Evolutionary conservation across 2,888 invertebrate species (phyloP), one percentile per base, ranked within the genome.

Genomic region (Liodrosophila aerea): DNA sequence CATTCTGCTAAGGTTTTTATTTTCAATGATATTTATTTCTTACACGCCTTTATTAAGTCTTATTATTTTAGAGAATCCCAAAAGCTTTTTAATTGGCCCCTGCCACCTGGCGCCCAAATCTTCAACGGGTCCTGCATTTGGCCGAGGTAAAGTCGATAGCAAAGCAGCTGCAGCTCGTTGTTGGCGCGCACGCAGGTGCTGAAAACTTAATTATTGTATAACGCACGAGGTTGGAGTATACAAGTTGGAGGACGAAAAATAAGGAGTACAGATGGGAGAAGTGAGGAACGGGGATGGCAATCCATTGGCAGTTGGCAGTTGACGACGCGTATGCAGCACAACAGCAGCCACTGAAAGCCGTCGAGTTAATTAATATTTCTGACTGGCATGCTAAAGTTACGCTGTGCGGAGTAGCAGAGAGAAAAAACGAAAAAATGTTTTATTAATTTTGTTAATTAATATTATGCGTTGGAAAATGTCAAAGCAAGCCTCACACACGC

Each of bases 131-230:
- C 16, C n/a, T 39, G 7, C 34, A 22, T 22, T 34, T 33, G 52
- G 37, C 27, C 36, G 45, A 29, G 37, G 11, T 18, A 43, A 61
- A 49, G 40, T 36, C 52, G 37, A 36, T 51, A 50, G 50, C 54
- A 40, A 34, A 45, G 59, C 66, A 57, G 47, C 67, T 62, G 59
- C 62, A 56, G 58, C 54, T 65, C 31, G 67, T 60, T 56, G 45
- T 53, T 57, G 56, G 81, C 64, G 62, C 69, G 54, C 73, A 76
- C 77, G 81, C 81, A 81, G 81, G 86, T 81, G 81, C 86, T 81
- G 81, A 81, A 84, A 86, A 84, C 84, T 84, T 81, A 81, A 86
- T 81, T 81, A 81, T 78, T 78, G 78, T 78, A 85, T 78, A 78
- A 85, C 85, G 83, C 85, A 85, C 57, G 64, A 57, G 27, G 73